Percentiles rank a stretch among this genome's conserved stretches.
Conservation (phyloP, 2,113 vertebrate genomes). For the Salvator merianae region DNA sequence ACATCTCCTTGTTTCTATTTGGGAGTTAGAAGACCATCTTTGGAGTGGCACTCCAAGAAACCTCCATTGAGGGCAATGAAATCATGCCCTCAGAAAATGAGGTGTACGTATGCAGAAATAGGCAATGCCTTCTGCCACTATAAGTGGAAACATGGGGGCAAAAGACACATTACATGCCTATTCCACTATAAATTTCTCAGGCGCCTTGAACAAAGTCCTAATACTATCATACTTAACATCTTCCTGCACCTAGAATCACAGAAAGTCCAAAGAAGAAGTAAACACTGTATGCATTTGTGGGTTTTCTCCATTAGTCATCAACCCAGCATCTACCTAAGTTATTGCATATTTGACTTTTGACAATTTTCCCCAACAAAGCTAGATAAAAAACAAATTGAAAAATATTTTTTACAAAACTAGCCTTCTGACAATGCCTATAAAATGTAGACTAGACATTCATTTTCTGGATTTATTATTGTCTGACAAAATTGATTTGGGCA, state of each 20-base stretch:
- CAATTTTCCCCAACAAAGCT: constrained; percentile 26
- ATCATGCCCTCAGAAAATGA: too few species aligned
- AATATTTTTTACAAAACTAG: constrained; percentile 57
- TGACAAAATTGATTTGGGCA: constrained; percentile 68
- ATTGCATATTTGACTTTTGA: background rate
- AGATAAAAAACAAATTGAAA: constrained; percentile 47
- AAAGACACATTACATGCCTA: too few species aligned
- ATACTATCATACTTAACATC: background rate
- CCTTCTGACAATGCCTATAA: constrained; percentile 48
- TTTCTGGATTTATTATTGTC: constrained; percentile 68
- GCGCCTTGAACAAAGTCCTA: too few species aligned
- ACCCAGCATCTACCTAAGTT: background rate
- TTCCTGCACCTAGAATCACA: background rate
- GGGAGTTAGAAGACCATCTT: too few species aligned
- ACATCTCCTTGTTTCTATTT: too few species aligned
- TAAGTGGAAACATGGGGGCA: too few species aligned
- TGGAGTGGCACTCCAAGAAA: too few species aligned
- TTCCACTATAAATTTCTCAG: too few species aligned
- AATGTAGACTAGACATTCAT: constrained; percentile 43
- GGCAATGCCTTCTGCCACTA: too few species aligned
- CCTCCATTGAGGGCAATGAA: too few species aligned
- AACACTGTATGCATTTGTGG: background rate
- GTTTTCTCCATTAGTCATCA: background rate
- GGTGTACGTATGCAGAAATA: too few species aligned
- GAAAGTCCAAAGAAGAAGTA: background rate